These are phyloP conservation scores for Drosophila repletoides DNA, from an alignment of 1,140 invertebrate species.

Conservation along the genomic window DNA sequence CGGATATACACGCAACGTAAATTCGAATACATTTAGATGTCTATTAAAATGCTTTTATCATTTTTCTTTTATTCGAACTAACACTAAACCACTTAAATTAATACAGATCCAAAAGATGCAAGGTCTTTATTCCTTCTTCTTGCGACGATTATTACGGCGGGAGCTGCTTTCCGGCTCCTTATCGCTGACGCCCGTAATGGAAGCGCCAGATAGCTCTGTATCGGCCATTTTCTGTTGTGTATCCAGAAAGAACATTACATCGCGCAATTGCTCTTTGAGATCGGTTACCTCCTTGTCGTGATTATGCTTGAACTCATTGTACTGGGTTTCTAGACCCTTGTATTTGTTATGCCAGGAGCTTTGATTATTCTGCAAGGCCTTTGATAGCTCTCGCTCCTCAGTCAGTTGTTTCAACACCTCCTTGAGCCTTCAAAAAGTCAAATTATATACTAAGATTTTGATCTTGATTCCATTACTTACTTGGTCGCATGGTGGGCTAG, in stretches of 20 bases:
- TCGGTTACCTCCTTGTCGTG: slow-evolving; percentile 91
- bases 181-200: slow-evolving; percentile 85
- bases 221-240: slow-evolving; percentile 86
- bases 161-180: slow-evolving; percentile 42
- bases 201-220: slow-evolving; percentile 85
- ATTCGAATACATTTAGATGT: slow-evolving; percentile 7
- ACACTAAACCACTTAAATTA: background rate
- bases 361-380: slow-evolving; percentile 91
- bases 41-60: background rate
- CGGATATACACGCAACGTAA: background rate
- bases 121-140: slow-evolving; percentile 59
- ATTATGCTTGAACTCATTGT: slow-evolving; percentile 88
- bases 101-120: background rate
- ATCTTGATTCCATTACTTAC: slow-evolving; percentile 64
- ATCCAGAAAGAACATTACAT: slow-evolving; percentile 98
- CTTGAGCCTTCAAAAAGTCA: slow-evolving; percentile 82
- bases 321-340: slow-evolving; percentile 86
- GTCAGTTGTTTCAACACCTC: slow-evolving; percentile 86
- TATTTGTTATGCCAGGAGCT: slow-evolving; percentile 89
- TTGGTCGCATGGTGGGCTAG: slow-evolving; percentile 85
- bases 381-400: slow-evolving; percentile 91
- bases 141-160: slow-evolving; percentile 64
- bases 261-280: slow-evolving; percentile 94
- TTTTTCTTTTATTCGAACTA: background rate
- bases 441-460: background rate